Evolutionary conservation across 1,140 invertebrate species (phyloP).

Genomic region (Procambarus clarkii): DNA sequence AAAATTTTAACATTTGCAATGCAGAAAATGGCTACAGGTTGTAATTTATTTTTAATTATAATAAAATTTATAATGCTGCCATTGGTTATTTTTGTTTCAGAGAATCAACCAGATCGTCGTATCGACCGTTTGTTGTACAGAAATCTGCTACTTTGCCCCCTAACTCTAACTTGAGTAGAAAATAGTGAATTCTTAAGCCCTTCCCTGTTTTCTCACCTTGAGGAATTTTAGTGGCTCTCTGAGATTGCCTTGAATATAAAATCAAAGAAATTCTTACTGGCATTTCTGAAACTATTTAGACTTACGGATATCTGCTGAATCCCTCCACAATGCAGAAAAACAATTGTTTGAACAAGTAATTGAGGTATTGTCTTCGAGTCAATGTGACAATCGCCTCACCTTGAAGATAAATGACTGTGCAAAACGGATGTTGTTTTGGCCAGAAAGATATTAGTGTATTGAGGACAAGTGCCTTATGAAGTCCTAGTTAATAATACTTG

Average conservation of each 20-base stretch:
- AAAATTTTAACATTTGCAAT: background rate
- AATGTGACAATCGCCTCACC: background rate
- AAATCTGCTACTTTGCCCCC: conserved; percentile 77
- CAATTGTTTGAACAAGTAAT: background rate
- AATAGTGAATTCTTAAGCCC: conserved; percentile 73
- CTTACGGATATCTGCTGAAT: background rate
- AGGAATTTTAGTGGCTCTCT: background rate
- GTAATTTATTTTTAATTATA: background rate
- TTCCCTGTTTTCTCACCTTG: background rate
- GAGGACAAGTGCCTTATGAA: conserved; percentile 60
- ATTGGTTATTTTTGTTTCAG: conserved; percentile 62
- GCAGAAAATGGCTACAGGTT: background rate
- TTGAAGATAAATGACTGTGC: background rate
- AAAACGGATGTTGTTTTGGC: background rate
- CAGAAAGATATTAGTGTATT: conserved; percentile 2
- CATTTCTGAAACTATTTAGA: background rate
- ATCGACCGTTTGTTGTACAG: conserved; percentile 75
- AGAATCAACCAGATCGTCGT: conserved; percentile 73
- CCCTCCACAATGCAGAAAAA: background rate
- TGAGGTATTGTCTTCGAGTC: background rate
- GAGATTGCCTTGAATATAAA: background rate
- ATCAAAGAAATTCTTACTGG: background rate
- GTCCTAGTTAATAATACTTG: background rate
- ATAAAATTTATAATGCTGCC: background rate
- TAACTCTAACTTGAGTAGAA: conserved; percentile 72